Conservation (phyloP, 1,140 invertebrate species). For the Artemia franciscana region DNA sequence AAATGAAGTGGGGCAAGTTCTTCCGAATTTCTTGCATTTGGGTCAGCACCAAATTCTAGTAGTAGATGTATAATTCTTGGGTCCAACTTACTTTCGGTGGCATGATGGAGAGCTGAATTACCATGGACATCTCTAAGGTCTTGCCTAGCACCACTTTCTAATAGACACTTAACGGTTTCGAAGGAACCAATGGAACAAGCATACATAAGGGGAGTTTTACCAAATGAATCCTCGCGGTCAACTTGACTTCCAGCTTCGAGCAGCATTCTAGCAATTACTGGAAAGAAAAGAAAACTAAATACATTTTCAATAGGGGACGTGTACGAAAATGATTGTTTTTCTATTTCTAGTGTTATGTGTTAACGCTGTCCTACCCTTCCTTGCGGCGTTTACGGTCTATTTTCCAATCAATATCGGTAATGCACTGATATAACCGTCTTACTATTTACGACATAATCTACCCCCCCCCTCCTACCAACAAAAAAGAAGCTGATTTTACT, state of each 20-base stretch:
- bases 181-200: background rate
- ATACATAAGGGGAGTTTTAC: background rate
- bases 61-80: constrained; percentile 1
- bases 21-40: constrained; percentile 4
- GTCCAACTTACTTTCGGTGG: background rate
- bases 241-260: constrained; percentile 1
- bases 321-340: no score
- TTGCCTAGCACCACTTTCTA: constrained; percentile 4
- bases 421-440: no score
- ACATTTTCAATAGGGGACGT: no score
- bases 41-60: constrained; percentile 5
- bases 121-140: constrained; percentile 1
- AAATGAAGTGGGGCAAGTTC: constrained; percentile 6
- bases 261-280: constrained; percentile 4
- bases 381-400: no score
- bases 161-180: constrained; percentile 1
- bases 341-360: no score
- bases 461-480: no score
- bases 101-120: constrained; percentile 8
- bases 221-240: constrained; percentile 3
- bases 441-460: no score
- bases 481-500: no score
- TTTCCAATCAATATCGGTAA: no score
- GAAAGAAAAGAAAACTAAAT: no score
- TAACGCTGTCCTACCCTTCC: no score